These are phyloP conservation scores for Xylophagus ater DNA, from an alignment of 2,888 invertebrate species.

Conservation along the genomic window DNA sequence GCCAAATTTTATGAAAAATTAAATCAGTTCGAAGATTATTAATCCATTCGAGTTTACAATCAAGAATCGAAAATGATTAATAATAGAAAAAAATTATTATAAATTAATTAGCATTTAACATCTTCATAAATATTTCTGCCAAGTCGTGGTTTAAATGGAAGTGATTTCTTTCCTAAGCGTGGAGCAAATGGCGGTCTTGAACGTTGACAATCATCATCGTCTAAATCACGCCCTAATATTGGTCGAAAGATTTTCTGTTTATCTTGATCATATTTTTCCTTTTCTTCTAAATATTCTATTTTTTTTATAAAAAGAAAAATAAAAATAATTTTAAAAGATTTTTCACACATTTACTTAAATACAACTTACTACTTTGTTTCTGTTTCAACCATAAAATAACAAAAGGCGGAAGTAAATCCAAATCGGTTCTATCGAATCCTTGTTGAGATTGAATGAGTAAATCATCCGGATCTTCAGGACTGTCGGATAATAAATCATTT, in stretches of 20 bases:
- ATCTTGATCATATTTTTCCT: too few relatives aligned
- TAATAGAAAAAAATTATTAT: too few relatives aligned
- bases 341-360: background rate
- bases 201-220: conserved; percentile 25
- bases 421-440: background rate
- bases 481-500: conserved; percentile 2
- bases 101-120: conserved; percentile 10
- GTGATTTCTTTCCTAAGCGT: conserved; percentile 40
- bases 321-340: background rate
- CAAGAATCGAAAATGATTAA: too few relatives aligned
- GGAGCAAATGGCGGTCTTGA: conserved; percentile 41
- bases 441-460: background rate
- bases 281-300: too few relatives aligned
- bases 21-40: too few relatives aligned
- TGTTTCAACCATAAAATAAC: background rate
- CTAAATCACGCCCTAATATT: conserved; percentile 9
- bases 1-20: too few relatives aligned
- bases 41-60: too few relatives aligned
- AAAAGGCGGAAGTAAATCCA: conserved; percentile 1
- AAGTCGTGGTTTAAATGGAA: conserved; percentile 40
- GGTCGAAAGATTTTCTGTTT: conserved; percentile 6
- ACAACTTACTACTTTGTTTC: background rate
- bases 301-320: conserved; percentile 4
- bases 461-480: conserved; percentile 1
- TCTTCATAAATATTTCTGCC: conserved; percentile 25